Conservation (phyloP, 2,888 invertebrate species). For the Netelia melanura region DNA sequence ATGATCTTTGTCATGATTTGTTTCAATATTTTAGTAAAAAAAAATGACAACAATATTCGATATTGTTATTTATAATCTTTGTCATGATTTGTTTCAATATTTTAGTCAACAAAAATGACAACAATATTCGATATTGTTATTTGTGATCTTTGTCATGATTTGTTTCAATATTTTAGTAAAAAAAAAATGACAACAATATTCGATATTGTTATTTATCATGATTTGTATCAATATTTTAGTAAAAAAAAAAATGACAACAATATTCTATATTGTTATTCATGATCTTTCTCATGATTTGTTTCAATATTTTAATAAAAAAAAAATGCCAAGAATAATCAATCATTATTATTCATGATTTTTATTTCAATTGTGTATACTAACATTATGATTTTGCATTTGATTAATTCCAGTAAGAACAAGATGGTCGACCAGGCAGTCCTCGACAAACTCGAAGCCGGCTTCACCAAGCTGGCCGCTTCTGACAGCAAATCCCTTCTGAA, state of each 20-base stretch:
- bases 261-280: no score
- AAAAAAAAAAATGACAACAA: background rate
- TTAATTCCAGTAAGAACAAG: slow-evolving; percentile 88
- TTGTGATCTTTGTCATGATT: background rate
- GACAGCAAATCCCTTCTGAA: slow-evolving; percentile 98
- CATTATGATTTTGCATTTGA: slow-evolving; percentile 5
- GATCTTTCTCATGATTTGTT: no score
- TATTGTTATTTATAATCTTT: background rate
- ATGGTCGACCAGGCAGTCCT: slow-evolving; percentile 97
- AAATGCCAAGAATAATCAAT: background rate
- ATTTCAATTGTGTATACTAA: background rate
- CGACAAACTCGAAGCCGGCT: slow-evolving; percentile 96
- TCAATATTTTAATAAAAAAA: no score
- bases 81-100: no score
- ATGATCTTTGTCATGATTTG: background rate
- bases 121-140: background rate
- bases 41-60: background rate
- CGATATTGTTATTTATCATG: background rate
- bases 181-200: background rate
- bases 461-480: slow-evolving; percentile 93
- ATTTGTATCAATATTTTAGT: background rate
- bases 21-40: background rate
- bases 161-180: background rate
- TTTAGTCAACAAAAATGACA: background rate
- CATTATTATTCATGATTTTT: background rate